phyloP scores from a whole-genome alignment of 2,113 vertebrate species.

The Gavialis gangeticus region DNA sequence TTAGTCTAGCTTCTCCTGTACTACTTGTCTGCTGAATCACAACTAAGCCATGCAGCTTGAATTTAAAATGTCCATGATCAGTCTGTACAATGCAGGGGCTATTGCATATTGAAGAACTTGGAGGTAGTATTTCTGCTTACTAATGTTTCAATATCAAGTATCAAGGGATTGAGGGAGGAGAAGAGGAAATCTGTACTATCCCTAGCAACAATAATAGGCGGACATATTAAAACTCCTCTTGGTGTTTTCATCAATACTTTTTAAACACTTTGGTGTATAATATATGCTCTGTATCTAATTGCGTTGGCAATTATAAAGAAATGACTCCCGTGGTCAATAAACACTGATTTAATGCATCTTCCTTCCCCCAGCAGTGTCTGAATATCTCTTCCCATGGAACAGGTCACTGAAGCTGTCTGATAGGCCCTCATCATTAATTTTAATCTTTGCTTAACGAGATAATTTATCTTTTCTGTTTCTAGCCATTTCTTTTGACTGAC shows the following conservation, averaged over 20 bases:
- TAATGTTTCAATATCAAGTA: fast-evolving
- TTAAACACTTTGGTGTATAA: background rate
- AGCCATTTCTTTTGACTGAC: background rate
- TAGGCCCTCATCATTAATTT: background rate
- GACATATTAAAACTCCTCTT: background rate
- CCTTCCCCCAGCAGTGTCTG: background rate
- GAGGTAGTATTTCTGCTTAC: background rate
- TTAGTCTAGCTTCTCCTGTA: background rate
- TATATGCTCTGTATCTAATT: background rate
- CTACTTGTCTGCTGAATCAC: background rate
- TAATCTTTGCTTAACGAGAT: background rate
- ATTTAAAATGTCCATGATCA: fast-evolving
- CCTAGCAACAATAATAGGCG: background rate
- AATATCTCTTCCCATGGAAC: too few relatives aligned
- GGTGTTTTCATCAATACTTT: background rate
- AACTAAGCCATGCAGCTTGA: background rate
- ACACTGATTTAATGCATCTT: background rate
- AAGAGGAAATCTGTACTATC: background rate
- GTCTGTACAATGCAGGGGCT: background rate
- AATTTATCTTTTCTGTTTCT: background rate
- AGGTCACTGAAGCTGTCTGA: background rate
- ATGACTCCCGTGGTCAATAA: background rate
- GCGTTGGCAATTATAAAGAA: background rate
- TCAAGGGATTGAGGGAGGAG: background rate
- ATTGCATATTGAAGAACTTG: fast-evolving